A percentile compares a stretch with the other conserved stretches of the same genome.
Conservation (phyloP, 1,140 invertebrate species). For the Lanistes nyassanus region DNA sequence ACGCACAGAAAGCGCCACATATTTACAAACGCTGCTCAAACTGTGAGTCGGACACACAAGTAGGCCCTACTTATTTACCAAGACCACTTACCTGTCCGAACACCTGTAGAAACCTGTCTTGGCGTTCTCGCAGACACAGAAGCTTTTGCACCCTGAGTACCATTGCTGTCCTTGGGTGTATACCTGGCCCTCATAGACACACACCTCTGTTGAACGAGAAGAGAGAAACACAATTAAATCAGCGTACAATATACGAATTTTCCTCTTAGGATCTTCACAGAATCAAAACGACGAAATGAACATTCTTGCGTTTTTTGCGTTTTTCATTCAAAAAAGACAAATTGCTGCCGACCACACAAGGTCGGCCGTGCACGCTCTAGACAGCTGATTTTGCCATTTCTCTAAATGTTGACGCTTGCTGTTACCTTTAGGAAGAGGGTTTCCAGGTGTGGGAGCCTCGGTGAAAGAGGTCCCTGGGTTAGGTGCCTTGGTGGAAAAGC, state of each 20-base stretch:
- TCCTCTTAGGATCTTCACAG: too few relatives aligned
- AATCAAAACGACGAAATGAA: background rate
- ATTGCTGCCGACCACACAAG: too few relatives aligned
- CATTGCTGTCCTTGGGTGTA: constrained; percentile 50
- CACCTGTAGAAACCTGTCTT: constrained; percentile 45
- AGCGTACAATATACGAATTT: background rate
- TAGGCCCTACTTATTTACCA: too few relatives aligned
- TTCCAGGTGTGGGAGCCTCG: background rate
- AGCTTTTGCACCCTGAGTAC: constrained; percentile 48
- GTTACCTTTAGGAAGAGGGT: constrained; percentile 3
- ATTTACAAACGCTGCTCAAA: background rate
- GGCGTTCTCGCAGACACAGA: constrained; percentile 49
- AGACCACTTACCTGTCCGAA: constrained; percentile 40
- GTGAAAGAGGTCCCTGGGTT: background rate
- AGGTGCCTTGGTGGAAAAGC: background rate
- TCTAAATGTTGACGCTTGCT: background rate
- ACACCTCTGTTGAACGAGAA: constrained; percentile 31
- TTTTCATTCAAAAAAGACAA: too few relatives aligned
- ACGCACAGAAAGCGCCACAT: background rate
- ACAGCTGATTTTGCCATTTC: background rate
- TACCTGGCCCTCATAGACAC: constrained; percentile 44
- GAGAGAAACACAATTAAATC: background rate
- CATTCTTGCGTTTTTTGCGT: background rate
- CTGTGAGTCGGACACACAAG: too few relatives aligned
- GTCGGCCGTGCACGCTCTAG: too few relatives aligned